Evolutionary conservation across 2,888 invertebrate genomes (phyloP), one percentile per base, ranked within the genome.

Genomic region (Arenicola marina): DNA sequence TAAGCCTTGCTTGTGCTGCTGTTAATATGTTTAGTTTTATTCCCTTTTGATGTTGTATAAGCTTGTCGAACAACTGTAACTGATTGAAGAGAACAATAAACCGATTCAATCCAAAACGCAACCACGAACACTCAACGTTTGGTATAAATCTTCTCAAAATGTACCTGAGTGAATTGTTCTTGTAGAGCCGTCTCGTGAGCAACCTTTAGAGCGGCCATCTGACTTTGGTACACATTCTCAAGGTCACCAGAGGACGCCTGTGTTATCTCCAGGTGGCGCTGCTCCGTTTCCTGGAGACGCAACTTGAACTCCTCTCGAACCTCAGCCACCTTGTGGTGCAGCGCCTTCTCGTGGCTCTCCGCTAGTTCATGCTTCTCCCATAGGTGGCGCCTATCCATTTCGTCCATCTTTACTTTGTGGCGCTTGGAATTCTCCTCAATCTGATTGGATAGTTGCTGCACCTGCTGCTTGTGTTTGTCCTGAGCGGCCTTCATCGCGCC

Each of bases 281-380:
- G 43, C 0, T 65, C 69, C 18, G 75, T 48, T 4, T 73, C 73
- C 29, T 75, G 73, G 4, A 62, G 21, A 45, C 46, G 43, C 7
- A 51, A 53, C 31, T 55, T 26, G 31, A 59, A 56, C 46, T 66
- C 61, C 21, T 28, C 4, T 4, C 32, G 11, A 4, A 32, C 21
- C 28, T 45, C 32, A 18, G 28, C 46, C 29, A 34, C 45, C 57
- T 62, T 59, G 24, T 54, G 21, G 28, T 53, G 34, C n/a, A 54
- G 32, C n/a, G 34, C 15, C 29, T 56, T n/a, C n/a, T 26, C 29
- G 26, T 53, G n/a, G 31, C 59, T 43, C 29, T 48, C 56, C 34
- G 45, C 51, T 43, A 62, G 56, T n/a, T 48, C 72, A 89, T 89
- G 61, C 90, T 81, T 80, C 89, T 90, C 68, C 89, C 86, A 85